phyloP scores from a whole-genome alignment of 2,113 vertebrate species.

The Candoia aspera region DNA sequence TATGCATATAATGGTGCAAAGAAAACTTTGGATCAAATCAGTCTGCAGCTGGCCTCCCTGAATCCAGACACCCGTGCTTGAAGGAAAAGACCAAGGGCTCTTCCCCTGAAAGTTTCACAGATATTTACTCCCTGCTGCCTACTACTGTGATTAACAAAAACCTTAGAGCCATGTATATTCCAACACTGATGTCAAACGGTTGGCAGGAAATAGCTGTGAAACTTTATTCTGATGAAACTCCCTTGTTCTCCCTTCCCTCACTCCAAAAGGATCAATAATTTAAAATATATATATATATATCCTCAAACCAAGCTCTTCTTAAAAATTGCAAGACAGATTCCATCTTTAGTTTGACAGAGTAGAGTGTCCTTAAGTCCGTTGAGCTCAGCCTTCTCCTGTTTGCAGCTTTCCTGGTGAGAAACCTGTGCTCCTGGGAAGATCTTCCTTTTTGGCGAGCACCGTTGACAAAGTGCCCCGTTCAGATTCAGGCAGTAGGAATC shows the following conservation, averaged over 20 bases:
- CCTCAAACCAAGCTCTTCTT: slow-evolving; percentile 11
- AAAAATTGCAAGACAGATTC: slow-evolving; percentile 41
- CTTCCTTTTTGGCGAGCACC: neutral
- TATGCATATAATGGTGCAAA: slow-evolving; percentile 78
- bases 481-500: neutral
- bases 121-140: slow-evolving; percentile 70
- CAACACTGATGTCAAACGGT: slow-evolving; percentile 66
- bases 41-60: slow-evolving; percentile 71
- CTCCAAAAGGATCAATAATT: slow-evolving; percentile 25
- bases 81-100: slow-evolving; percentile 70
- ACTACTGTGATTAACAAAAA: slow-evolving; percentile 74
- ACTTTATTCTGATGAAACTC: slow-evolving; percentile 39
- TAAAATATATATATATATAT: neutral
- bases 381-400: neutral
- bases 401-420: neutral
- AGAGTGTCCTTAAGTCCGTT: neutral
- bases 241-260: slow-evolving; percentile 7
- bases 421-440: neutral
- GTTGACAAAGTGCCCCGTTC: neutral
- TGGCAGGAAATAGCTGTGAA: slow-evolving; percentile 70
- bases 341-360: slow-evolving; percentile 16
- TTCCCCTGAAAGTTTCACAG: slow-evolving; percentile 67
- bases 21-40: slow-evolving; percentile 79
- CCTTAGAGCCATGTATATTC: slow-evolving; percentile 71
- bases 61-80: slow-evolving; percentile 71